Percentiles rank a stretch among this genome's conserved stretches.
Evolutionary conservation across 2,797 vertebrate species (phyloP).

Genomic region (Novumbra hubbsi): DNA sequence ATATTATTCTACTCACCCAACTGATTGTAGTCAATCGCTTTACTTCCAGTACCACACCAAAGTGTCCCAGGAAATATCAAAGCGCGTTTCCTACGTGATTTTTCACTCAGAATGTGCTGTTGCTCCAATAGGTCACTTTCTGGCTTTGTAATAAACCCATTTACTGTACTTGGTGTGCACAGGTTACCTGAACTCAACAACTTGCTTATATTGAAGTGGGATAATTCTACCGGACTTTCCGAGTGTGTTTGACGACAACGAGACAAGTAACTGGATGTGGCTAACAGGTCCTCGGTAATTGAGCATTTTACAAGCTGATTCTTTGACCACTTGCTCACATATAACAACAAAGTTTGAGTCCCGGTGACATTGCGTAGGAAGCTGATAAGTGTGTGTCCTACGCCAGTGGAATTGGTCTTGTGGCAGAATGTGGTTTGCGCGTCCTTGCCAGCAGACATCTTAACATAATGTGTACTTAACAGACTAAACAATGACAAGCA

Average conservation of each 20-base stretch:
- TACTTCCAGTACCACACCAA: slow-evolving; percentile 86
- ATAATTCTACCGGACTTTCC: not conserved
- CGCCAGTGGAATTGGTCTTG: slow-evolving; percentile 12
- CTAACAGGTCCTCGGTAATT: slow-evolving; percentile 8
- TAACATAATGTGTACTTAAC: slow-evolving; percentile 22
- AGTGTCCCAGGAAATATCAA: slow-evolving; percentile 85
- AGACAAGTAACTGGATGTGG: slow-evolving; percentile 49
- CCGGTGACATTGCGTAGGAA: slow-evolving; percentile 41
- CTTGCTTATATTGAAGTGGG: slow-evolving; percentile 44
- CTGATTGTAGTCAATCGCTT: slow-evolving; percentile 72
- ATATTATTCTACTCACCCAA: slow-evolving; percentile 73
- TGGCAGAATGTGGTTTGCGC: slow-evolving; percentile 37
- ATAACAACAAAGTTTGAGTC: slow-evolving; percentile 43
- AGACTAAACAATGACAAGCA: slow-evolving; percentile 23
- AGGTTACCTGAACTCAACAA: slow-evolving; percentile 37
- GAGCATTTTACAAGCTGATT: slow-evolving; percentile 60
- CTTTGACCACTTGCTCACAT: slow-evolving; percentile 70
- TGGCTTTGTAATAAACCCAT: not conserved
- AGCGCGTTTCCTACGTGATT: slow-evolving; percentile 66
- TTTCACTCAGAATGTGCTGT: slow-evolving; percentile 17
- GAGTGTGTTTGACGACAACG: slow-evolving; percentile 31
- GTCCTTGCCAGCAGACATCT: not conserved
- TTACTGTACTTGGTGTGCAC: slow-evolving; percentile 21
- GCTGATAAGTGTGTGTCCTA: slow-evolving; percentile 41
- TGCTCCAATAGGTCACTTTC: not conserved